A percentile compares a stretch with the other conserved stretches of the same genome.
Evolutionary conservation across 2,113 vertebrate genomes (phyloP).

Genomic region (Brachionichthys hirsutus): DNA sequence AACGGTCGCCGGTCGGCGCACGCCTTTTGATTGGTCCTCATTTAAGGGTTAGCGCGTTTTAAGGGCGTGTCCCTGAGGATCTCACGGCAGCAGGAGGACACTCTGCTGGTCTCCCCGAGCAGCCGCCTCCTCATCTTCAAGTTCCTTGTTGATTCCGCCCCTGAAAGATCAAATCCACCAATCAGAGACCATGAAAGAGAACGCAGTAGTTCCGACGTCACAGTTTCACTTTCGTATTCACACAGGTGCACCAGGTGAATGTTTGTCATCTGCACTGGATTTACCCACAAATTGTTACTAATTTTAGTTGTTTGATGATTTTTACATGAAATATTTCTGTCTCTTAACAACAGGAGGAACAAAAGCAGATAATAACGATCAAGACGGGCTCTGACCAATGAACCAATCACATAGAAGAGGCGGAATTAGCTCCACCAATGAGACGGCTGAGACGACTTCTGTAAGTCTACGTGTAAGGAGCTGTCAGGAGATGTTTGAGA

Average conservation of each 20-base stretch:
- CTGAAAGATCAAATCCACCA: conserved; percentile 52
- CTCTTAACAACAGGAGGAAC: neutral
- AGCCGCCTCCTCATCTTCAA: conserved; percentile 73
- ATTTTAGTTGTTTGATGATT: neutral
- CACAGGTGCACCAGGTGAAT: too few species aligned
- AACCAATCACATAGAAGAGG: neutral
- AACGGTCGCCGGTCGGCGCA: neutral
- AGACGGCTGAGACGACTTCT: too few species aligned
- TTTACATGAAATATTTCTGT: neutral
- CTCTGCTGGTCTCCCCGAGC: conserved; percentile 72
- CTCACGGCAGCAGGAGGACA: conserved; percentile 76
- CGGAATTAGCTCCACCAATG: conserved; percentile 1
- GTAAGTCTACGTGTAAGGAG: too few species aligned
- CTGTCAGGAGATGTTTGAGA: conserved; percentile 50
- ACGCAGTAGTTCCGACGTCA: neutral
- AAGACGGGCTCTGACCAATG: neutral
- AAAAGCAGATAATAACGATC: neutral
- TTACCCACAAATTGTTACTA: neutral
- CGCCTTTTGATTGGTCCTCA: neutral
- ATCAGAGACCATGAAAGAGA: conserved; percentile 36
- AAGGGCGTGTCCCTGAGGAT: neutral
- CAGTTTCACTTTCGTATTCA: too few species aligned
- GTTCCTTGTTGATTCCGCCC: conserved; percentile 62
- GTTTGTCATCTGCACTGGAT: neutral
- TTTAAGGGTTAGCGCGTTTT: neutral